These are phyloP conservation scores for Fragum sueziense DNA, from an alignment of 2,888 invertebrate species.

Conservation along the genomic window DNA sequence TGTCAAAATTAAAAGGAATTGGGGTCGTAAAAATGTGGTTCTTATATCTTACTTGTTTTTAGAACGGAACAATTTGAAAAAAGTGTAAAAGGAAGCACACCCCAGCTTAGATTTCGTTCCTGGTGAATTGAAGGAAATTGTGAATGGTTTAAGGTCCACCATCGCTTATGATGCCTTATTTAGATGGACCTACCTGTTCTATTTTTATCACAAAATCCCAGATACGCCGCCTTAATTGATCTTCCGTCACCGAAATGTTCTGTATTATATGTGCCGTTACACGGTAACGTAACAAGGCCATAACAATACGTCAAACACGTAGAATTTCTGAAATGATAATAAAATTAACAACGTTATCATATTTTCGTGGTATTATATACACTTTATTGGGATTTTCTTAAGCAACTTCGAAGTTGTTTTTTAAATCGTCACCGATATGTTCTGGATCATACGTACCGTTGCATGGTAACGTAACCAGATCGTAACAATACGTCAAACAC, in stretches of 20 bases:
- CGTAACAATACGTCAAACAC: constrained; percentile 41
- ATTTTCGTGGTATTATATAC: too few species aligned
- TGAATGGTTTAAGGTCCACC: too few species aligned
- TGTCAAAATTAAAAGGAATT: too few species aligned
- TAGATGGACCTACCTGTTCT: constrained; percentile 17
- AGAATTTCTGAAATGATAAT: constrained; percentile 44
- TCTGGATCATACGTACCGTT: constrained; percentile 4
- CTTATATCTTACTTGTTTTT: too few species aligned
- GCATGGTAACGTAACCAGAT: constrained; percentile 27
- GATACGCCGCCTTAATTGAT: constrained; percentile 32
- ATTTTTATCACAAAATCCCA: constrained; percentile 38
- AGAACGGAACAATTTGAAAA: too few species aligned
- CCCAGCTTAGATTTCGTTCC: too few species aligned
- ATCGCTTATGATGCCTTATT: background rate
- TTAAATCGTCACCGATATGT: constrained; percentile 25
- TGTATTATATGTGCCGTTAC: constrained; percentile 17
- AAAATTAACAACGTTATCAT: too few species aligned
- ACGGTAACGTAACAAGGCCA: constrained; percentile 22
- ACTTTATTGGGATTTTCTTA: too few species aligned
- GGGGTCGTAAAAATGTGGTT: too few species aligned
- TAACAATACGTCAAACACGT: constrained; percentile 45
- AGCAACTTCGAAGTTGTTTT: too few species aligned
- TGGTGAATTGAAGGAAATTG: too few species aligned
- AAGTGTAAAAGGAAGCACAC: too few species aligned
- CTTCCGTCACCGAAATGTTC: constrained; percentile 21